Evolutionary conservation across 1,140 invertebrate genomes (phyloP), one percentile per base, ranked within the genome.

Genomic region (Aphaenogaster rudis): DNA sequence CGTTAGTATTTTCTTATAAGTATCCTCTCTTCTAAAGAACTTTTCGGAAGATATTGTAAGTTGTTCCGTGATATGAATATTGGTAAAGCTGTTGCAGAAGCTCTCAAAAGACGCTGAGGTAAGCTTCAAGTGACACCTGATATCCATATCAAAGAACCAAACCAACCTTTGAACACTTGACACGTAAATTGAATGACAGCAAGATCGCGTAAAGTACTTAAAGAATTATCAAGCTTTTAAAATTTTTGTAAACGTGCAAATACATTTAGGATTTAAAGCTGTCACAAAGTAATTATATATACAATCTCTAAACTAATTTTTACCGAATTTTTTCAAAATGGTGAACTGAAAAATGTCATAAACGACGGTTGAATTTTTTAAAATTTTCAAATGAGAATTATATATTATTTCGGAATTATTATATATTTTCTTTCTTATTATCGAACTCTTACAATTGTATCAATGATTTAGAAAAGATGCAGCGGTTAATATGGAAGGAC

Each of bases 401-500:
- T 11, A 2, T 42, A 28, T 76, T 42, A 8, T 59, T 76, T 57
- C 11, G 3, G 0, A 39, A 76, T 71, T 48, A 71, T 28, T 36
- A 21, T 17, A 33, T 36, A 28, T 85, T 3, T 86, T 42, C 50
- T 4, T 28, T 15, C 1, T 54, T 36, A 63, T 59, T 48, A n/a
- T 13, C 0, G 3, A 0, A 72, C 21, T 36, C 50, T 88, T 28
- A 87, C n/a, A 50, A 52, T 64, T 11, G n/a, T 52, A 78, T 21
- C 64, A 11, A 86, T 88, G 11, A 45, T 54, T 9, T 45, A 99
- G 98, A 95, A 98, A 98, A 96, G 98, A 98, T 95, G 98, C 98
- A 1, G 97, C 98, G 67, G 97, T 99, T 39, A 97, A 97, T 77
- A 99, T 99, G 98, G 98, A 99, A 92, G 98, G 99, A 11, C 98